phyloP scores from a whole-genome alignment of 2,797 vertebrate species.

The Thalassophryne amazonica region DNA sequence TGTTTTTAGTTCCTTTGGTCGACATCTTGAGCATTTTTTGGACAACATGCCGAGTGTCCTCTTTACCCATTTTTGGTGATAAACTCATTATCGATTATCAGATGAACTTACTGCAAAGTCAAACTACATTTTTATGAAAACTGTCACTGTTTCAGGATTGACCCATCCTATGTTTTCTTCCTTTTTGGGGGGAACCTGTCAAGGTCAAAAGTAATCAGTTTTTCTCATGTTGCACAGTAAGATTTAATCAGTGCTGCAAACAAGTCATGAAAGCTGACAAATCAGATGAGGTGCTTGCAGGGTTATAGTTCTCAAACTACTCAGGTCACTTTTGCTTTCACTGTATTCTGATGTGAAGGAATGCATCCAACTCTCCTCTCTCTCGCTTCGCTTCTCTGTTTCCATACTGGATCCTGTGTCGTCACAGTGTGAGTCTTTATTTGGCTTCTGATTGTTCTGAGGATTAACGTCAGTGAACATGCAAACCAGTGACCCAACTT shows the following conservation, averaged over 20 bases:
- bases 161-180: neutral
- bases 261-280: too few relatives aligned
- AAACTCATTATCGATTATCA: neutral
- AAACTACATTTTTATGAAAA: neutral
- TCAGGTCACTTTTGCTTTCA: too few relatives aligned
- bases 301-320: too few relatives aligned
- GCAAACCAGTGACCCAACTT: conserved; percentile 34
- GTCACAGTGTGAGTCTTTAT: conserved; percentile 37
- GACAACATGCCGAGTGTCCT: too few relatives aligned
- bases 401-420: conserved; percentile 21
- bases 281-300: too few relatives aligned
- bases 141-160: neutral
- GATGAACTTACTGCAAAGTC: neutral
- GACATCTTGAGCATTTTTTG: too few relatives aligned
- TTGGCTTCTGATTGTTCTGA: conserved; percentile 31
- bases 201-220: conserved; percentile 24
- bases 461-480: conserved; percentile 54
- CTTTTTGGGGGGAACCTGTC: neutral
- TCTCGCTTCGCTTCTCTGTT: conserved; percentile 5
- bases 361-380: conserved; percentile 1
- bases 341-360: too few relatives aligned
- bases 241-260: conserved; percentile 3
- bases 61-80: too few relatives aligned
- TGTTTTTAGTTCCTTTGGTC: too few relatives aligned
- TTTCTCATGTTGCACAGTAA: conserved; percentile 24